phyloP scores from a whole-genome alignment of 2,888 invertebrate species.

The Rhagonycha fulva region DNA sequence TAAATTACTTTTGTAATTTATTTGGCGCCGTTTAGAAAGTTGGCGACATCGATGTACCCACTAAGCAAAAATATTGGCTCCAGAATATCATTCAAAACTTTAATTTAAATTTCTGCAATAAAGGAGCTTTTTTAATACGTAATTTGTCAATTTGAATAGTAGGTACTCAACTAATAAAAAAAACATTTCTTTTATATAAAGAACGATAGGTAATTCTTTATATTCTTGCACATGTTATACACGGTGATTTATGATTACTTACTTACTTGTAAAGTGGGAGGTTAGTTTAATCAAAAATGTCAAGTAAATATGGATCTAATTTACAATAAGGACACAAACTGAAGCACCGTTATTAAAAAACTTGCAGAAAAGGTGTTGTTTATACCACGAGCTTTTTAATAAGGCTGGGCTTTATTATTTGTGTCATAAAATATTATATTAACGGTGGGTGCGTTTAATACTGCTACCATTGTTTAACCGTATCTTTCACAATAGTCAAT shows the following conservation, averaged over 20 bases:
- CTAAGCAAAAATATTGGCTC: conserved; percentile 2
- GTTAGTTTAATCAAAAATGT: background rate
- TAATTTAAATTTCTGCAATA: conserved; percentile 3
- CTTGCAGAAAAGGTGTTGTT: background rate
- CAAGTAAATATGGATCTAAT: background rate
- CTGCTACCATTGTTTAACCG: background rate
- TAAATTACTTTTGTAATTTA: conserved; percentile 15
- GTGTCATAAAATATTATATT: background rate
- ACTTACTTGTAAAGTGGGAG: background rate
- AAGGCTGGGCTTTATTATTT: background rate
- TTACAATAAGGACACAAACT: background rate
- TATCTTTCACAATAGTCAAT: background rate
- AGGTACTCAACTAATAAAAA: background rate
- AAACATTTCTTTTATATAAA: background rate
- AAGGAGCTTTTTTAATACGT: background rate
- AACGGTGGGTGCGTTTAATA: background rate
- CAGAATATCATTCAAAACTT: conserved; percentile 1
- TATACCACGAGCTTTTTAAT: background rate
- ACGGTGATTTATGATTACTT: background rate
- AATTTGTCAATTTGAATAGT: background rate
- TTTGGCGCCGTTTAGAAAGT: conserved; percentile 20
- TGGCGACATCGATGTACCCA: conserved; percentile 3
- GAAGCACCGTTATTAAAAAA: background rate
- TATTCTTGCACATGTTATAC: background rate
- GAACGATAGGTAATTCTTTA: background rate